Conservation (phyloP, 2,797 vertebrate genomes). For the Denticeps clupeoides region DNA sequence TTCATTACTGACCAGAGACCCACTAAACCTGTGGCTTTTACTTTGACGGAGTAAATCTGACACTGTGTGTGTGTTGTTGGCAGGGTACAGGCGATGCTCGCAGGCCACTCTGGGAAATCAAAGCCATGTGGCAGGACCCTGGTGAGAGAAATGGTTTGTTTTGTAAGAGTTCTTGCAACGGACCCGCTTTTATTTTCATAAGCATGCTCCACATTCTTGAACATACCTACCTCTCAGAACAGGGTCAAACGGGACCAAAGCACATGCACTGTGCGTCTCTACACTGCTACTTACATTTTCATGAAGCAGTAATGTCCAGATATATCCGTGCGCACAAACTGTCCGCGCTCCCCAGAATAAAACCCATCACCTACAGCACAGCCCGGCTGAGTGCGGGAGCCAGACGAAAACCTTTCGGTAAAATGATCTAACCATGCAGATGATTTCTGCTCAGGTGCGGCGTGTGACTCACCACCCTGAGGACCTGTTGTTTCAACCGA, state of each 20-base stretch:
- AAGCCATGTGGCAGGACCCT: slow-evolving; percentile 25
- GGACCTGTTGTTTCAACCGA: slow-evolving; percentile 1
- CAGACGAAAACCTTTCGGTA: neutral
- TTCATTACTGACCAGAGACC: neutral
- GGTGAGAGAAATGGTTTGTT: slow-evolving; percentile 19
- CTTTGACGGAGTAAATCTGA: no score
- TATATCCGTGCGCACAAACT: no score
- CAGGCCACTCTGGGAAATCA: slow-evolving; percentile 26
- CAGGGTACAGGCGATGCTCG: slow-evolving; percentile 13
- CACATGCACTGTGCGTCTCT: no score
- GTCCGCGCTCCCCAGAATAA: no score
- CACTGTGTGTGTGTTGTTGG: neutral
- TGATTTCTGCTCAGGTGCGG: neutral
- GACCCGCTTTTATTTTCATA: slow-evolving; percentile 4
- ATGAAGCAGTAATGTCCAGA: no score
- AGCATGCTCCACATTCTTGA: neutral
- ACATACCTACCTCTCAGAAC: no score
- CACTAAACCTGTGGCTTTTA: neutral
- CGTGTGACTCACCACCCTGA: neutral
- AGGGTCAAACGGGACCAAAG: no score
- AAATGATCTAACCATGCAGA: neutral
- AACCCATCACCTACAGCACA: no score
- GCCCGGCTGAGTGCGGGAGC: neutral
- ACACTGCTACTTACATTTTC: neutral
- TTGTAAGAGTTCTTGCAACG: slow-evolving; percentile 15